Conservation (phyloP, 2,888 invertebrate genomes). For the Baronia brevicornis region DNA sequence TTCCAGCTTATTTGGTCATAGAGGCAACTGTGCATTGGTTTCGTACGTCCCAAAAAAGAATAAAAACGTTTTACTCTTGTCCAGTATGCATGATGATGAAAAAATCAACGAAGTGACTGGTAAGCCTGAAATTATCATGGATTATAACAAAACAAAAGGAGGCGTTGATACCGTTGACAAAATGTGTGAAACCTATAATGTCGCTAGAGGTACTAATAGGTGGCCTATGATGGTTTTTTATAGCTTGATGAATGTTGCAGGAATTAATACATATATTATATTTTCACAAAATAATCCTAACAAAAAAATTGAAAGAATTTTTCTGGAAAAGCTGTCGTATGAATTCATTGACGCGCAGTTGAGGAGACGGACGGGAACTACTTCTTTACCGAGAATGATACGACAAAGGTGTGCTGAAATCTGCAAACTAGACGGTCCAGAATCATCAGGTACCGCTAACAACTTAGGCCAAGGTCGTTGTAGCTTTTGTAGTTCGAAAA, state of each 20-base stretch:
- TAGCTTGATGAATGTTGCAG: neutral
- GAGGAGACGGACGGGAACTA: too few species aligned
- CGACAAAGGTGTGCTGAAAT: too few species aligned
- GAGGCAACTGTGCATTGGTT: slow-evolving; percentile 16
- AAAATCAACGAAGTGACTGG: slow-evolving; percentile 14
- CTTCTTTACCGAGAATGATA: too few species aligned
- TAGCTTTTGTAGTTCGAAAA: too few species aligned
- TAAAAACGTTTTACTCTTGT: slow-evolving; percentile 18
- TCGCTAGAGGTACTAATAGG: neutral
- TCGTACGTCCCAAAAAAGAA: slow-evolving; percentile 19
- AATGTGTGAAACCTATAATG: neutral
- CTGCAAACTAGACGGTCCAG: too few species aligned
- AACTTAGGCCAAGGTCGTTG: too few species aligned
- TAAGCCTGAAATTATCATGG: slow-evolving; percentile 18
- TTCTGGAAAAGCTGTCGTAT: neutral
- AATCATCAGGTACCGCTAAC: too few species aligned
- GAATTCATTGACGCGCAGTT: neutral
- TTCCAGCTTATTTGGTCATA: slow-evolving; percentile 15
- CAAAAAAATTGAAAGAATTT: neutral
- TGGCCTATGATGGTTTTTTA: slow-evolving; percentile 1
- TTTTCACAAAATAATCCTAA: neutral
- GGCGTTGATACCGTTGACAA: too few species aligned
- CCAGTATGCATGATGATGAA: slow-evolving; percentile 18
- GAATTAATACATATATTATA: neutral
- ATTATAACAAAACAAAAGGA: neutral